Conservation (phyloP, 2,113 vertebrate species). For the Phasianus colchicus region DNA sequence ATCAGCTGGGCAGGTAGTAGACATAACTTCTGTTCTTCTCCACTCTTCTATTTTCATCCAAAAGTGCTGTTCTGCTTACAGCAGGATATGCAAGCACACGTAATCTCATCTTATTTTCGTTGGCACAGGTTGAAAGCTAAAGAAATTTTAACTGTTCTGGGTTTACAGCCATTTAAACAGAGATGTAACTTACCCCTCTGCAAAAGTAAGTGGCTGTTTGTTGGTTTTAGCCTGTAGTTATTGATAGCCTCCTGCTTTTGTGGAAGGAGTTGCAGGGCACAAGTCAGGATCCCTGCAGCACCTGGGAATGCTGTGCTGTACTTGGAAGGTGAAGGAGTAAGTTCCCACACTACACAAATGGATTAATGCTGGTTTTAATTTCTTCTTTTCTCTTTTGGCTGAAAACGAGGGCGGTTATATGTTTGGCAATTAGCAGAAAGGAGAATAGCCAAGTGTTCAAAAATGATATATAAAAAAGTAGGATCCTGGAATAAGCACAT, state of each 20-base stretch:
- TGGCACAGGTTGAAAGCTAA: not conserved
- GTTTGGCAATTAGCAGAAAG: constrained; percentile 44
- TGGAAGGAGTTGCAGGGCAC: not conserved
- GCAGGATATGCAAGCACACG: not conserved
- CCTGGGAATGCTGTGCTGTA: constrained; percentile 11
- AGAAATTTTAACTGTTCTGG: not conserved
- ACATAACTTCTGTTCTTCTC: not conserved
- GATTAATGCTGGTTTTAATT: constrained; percentile 27
- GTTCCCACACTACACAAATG: not conserved
- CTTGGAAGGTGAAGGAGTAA: not conserved
- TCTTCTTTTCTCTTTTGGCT: constrained; percentile 12
- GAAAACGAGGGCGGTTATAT: not conserved
- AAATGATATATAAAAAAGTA: not conserved
- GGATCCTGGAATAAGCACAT: constrained; percentile 36
- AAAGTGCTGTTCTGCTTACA: not conserved
- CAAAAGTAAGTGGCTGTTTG: not conserved
- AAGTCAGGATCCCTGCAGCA: constrained; percentile 6
- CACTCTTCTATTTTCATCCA: not conserved
- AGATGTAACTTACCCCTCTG: not conserved
- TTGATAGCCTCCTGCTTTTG: not conserved
- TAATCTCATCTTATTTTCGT: not conserved
- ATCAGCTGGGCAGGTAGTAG: not conserved
- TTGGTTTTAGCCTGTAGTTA: not conserved
- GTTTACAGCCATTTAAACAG: not conserved
- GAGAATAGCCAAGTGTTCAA: not conserved